Evolutionary conservation across 2,888 invertebrate species (phyloP).

Genomic region (Sphaerophoria taeniata): DNA sequence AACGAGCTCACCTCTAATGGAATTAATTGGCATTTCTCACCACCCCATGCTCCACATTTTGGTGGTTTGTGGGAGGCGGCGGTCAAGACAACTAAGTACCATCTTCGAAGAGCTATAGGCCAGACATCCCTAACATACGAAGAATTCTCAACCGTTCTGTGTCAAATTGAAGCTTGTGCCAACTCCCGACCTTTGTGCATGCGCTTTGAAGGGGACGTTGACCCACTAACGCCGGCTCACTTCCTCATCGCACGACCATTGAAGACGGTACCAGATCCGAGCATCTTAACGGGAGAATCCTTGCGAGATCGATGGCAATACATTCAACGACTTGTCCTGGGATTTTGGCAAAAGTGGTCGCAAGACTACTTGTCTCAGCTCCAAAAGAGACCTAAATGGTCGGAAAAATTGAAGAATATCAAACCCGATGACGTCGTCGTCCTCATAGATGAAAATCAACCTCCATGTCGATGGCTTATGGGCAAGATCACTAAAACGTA

Average conservation of each 20-base stretch:
- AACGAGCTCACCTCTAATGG: not conserved
- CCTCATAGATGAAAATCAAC: slow-evolving; percentile 75
- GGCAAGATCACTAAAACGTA: slow-evolving; percentile 73
- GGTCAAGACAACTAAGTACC: slow-evolving; percentile 78
- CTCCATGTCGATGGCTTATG: slow-evolving; percentile 75
- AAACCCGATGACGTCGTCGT: slow-evolving; percentile 75
- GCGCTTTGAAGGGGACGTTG: slow-evolving; percentile 69
- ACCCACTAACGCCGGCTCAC: slow-evolving; percentile 73
- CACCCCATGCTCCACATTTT: slow-evolving; percentile 78
- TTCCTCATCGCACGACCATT: slow-evolving; percentile 57
- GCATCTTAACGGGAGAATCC: not conserved
- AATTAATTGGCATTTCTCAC: slow-evolving; percentile 78
- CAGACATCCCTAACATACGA: slow-evolving; percentile 76
- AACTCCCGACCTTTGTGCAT: slow-evolving; percentile 77
- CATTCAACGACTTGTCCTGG: slow-evolving; percentile 75
- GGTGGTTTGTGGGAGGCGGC: slow-evolving; percentile 79
- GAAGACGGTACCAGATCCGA: slow-evolving; percentile 28
- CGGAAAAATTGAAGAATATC: slow-evolving; percentile 44
- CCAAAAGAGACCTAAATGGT: slow-evolving; percentile 77
- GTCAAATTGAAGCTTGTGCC: slow-evolving; percentile 78
- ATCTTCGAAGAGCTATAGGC: slow-evolving; percentile 76
- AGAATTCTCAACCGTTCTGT: slow-evolving; percentile 77
- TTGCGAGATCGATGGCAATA: slow-evolving; percentile 76
- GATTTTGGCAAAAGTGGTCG: slow-evolving; percentile 76
- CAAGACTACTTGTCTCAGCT: slow-evolving; percentile 76